phyloP scores from a whole-genome alignment of 2,113 vertebrate genomes.

The Stictonetta naevosa region DNA sequence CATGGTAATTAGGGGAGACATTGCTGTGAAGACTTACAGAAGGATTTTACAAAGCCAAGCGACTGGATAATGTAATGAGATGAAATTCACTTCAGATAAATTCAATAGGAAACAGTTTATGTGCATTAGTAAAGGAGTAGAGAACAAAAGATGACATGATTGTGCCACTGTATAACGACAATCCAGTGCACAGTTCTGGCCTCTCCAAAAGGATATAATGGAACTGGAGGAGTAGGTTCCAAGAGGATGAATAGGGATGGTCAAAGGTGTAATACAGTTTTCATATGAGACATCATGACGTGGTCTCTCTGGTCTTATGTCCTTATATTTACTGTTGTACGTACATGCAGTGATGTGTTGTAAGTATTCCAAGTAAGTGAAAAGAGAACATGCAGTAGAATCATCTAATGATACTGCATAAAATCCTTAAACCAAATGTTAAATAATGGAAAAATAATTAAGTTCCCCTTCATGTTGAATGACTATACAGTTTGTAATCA shows the following conservation, averaged over 20 bases:
- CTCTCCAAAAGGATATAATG: background rate
- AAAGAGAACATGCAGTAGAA: background rate
- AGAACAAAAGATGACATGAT: background rate
- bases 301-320: background rate
- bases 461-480: background rate
- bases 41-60: background rate
- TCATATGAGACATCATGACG: background rate
- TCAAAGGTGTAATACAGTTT: background rate
- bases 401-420: background rate
- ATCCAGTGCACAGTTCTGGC: background rate
- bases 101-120: background rate
- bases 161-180: background rate
- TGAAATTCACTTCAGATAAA: background rate
- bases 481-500: slow-evolving; percentile 7
- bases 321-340: background rate
- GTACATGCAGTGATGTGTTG: background rate
- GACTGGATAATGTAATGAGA: background rate
- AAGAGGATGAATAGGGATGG: background rate
- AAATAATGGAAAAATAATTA: slow-evolving; percentile 47
- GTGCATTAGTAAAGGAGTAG: background rate
- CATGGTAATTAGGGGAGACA: background rate
- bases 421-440: slow-evolving; percentile 43
- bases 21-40: background rate
- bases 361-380: slow-evolving; percentile 26
- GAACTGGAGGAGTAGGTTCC: background rate